Evolutionary conservation across 2,797 vertebrate genomes (phyloP).

Genomic region (Morelia viridis): DNA sequence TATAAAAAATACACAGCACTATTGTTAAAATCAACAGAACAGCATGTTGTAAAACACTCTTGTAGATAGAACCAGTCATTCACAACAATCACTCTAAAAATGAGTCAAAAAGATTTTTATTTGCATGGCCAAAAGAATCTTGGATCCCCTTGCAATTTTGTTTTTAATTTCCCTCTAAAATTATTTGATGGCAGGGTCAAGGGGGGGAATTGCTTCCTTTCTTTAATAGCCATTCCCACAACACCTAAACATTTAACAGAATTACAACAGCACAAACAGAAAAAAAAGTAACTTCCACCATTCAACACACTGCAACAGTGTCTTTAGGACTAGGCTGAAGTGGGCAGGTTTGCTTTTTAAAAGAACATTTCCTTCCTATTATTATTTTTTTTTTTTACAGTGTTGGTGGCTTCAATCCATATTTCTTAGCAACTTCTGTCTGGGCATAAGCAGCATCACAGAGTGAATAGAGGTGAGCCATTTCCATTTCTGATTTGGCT

Average conservation of each 20-base stretch:
- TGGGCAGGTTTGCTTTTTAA: constrained; percentile 68
- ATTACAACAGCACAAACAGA: constrained; percentile 72
- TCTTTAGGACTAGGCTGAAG: constrained; percentile 70
- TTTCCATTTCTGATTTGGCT: constrained; percentile 99
- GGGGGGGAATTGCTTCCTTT: constrained; percentile 67
- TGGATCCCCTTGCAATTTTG: constrained; percentile 67
- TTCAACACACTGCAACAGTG: constrained; percentile 71
- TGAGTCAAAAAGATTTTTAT: constrained; percentile 77
- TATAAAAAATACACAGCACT: constrained; percentile 70
- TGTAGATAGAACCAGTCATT: constrained; percentile 63
- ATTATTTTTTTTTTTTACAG: constrained; percentile 75
- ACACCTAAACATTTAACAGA: constrained; percentile 75
- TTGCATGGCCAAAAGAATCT: constrained; percentile 76
- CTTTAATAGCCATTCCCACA: constrained; percentile 73
- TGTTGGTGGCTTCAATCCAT: constrained; percentile 97
- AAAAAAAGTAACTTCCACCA: constrained; percentile 73
- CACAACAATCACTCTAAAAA: constrained; percentile 62
- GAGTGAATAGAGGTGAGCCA: constrained; percentile 97
- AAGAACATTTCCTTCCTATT: constrained; percentile 62
- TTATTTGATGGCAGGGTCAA: constrained; percentile 54
- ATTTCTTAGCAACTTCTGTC: constrained; percentile 98
- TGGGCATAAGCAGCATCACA: constrained; percentile 98
- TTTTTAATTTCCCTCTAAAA: constrained; percentile 53
- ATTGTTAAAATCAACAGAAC: constrained; percentile 69
- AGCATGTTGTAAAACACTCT: constrained; percentile 66